Percentiles rank a stretch among this genome's conserved stretches.
phyloP scores from a whole-genome alignment of 2,888 invertebrate genomes.

The Plebejus argus region DNA sequence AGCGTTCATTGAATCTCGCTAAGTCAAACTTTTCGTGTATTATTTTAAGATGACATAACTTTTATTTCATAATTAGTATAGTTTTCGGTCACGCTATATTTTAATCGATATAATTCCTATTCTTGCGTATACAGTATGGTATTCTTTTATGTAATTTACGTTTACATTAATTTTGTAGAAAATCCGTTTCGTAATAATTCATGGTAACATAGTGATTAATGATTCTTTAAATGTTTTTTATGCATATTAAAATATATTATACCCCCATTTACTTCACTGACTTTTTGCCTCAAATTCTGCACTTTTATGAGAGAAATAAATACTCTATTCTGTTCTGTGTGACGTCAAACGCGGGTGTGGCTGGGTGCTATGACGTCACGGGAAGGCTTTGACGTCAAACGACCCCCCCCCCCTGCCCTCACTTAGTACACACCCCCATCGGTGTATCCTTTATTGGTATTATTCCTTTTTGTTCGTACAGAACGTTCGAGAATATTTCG shows the following conservation, averaged over 20 bases:
- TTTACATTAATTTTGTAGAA: too few species aligned
- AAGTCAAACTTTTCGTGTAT: conserved; percentile 51
- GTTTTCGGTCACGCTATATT: neutral
- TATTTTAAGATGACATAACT: conserved; percentile 25
- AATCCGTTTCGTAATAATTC: too few species aligned
- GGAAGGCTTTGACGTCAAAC: conserved; percentile 75
- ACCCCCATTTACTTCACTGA: neutral
- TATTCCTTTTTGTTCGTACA: conserved; percentile 54
- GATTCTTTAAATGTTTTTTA: too few species aligned
- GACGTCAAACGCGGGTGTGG: conserved; percentile 78
- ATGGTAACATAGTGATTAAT: too few species aligned
- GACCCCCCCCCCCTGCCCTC: conserved; percentile 52
- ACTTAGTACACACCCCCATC: conserved; percentile 53
- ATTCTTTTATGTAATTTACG: too few species aligned
- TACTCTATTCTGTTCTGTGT: conserved; percentile 11
- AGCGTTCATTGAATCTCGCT: conserved; percentile 74
- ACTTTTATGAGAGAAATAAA: neutral
- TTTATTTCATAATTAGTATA: neutral
- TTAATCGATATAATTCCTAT: conserved; percentile 19
- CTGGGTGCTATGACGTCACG: conserved; percentile 73
- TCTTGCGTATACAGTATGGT: neutral
- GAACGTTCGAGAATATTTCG: conserved; percentile 8
- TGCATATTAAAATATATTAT: too few species aligned
- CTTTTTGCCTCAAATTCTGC: neutral
- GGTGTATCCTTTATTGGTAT: conserved; percentile 63